Evolutionary conservation across 2,113 vertebrate genomes (phyloP).

Genomic region (Nestor notabilis): DNA sequence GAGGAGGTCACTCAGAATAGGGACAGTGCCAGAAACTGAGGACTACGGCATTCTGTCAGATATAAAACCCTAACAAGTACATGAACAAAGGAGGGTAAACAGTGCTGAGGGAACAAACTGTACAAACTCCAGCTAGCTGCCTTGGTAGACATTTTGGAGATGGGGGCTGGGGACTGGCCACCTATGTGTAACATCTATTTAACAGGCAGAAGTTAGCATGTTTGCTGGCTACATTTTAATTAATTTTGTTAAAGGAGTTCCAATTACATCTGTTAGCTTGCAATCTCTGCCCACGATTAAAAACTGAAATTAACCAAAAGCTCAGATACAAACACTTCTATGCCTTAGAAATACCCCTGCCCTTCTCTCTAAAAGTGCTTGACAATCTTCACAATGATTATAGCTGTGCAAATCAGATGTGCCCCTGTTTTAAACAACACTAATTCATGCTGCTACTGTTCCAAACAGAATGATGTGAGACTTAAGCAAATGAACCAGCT

Average conservation of each 20-base stretch:
- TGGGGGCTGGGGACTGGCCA: neutral
- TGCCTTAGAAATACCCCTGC: neutral
- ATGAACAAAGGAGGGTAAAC: slow-evolving; percentile 49
- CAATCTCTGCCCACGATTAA: neutral
- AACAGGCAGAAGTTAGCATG: neutral
- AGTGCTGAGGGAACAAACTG: slow-evolving; percentile 24
- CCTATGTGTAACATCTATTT: neutral
- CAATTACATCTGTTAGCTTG: neutral
- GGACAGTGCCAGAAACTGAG: slow-evolving; percentile 17
- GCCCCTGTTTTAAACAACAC: neutral
- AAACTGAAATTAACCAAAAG: neutral
- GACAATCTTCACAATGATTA: neutral
- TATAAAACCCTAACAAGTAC: slow-evolving; percentile 45
- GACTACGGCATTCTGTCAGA: slow-evolving; percentile 26
- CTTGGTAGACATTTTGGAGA: neutral
- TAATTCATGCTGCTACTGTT: neutral
- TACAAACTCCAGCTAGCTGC: slow-evolving; percentile 4
- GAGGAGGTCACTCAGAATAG: slow-evolving; percentile 14
- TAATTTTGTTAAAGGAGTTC: neutral
- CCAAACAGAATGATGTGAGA: neutral
- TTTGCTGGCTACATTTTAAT: neutral
- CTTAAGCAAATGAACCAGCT: neutral
- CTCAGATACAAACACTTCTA: neutral
- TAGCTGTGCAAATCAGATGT: neutral
- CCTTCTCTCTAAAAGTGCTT: neutral